A percentile compares a stretch with the other conserved stretches of the same genome.
Conservation (phyloP, 2,797 vertebrate species). For the Crypturellus tataupa region DNA sequence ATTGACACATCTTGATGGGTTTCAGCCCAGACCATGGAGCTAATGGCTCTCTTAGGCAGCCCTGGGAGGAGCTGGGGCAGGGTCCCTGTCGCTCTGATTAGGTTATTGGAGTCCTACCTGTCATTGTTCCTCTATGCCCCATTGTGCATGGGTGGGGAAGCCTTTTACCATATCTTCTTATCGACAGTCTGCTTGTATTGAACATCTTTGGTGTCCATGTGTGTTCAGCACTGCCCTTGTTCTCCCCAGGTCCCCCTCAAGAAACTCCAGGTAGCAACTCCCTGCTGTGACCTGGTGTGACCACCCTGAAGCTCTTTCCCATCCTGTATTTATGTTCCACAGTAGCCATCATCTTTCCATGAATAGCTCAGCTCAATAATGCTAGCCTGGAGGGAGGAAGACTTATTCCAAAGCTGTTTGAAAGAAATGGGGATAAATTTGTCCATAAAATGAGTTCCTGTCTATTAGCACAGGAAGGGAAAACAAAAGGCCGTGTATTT, state of each 20-base stretch:
- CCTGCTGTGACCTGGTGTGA: fast-evolving
- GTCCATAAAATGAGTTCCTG: not conserved
- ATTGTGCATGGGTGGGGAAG: not conserved
- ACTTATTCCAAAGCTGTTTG: not conserved
- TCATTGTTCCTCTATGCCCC: not conserved
- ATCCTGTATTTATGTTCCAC: not conserved
- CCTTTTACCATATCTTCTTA: not conserved
- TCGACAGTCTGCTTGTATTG: not conserved
- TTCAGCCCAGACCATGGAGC: not conserved
- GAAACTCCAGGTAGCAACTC: not conserved
- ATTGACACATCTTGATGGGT: not conserved
- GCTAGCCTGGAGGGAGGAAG: not conserved
- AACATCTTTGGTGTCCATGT: not conserved
- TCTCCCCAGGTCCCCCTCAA: not conserved
- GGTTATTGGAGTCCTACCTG: not conserved
- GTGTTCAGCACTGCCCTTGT: not conserved
- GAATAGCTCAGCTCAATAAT: not conserved
- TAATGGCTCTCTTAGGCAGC: not conserved
- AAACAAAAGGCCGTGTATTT: fast-evolving
- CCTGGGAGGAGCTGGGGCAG: not conserved
- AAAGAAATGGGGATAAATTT: not conserved
- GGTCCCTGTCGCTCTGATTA: not conserved
- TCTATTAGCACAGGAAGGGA: not conserved
- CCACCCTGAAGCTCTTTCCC: not conserved
- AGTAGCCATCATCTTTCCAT: not conserved